These are phyloP conservation scores for Drosophila mayri DNA, from an alignment of 1,140 invertebrate genomes.

Conservation along the genomic window DNA sequence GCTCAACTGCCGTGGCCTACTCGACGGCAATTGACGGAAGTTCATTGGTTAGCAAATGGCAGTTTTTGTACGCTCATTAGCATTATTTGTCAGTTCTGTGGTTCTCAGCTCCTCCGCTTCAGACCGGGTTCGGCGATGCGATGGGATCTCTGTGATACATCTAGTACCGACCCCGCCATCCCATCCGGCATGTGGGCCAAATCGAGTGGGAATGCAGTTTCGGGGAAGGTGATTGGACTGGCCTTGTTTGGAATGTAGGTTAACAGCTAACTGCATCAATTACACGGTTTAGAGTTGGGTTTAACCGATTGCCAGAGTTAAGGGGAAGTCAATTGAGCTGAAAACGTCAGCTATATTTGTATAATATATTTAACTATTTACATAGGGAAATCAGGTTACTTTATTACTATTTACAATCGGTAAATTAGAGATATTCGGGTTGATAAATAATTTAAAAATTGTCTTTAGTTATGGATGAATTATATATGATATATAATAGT, in stretches of 20 bases:
- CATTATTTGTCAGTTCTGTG: constrained; percentile 81
- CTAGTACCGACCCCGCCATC: background rate
- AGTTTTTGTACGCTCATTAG: constrained; percentile 84
- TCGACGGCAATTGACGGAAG: constrained; percentile 78
- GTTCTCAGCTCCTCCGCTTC: constrained; percentile 47
- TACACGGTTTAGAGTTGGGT: constrained; percentile 4
- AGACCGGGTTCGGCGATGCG: constrained; percentile 57
- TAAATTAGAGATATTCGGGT: background rate
- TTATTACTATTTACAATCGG: background rate
- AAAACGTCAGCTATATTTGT: background rate
- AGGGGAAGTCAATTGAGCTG: background rate
- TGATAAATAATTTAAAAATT: background rate
- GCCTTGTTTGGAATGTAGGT: constrained; percentile 33
- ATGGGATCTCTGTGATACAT: constrained; percentile 52
- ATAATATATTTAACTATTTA: background rate
- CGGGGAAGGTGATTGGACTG: constrained; percentile 32
- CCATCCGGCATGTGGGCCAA: constrained; percentile 9
- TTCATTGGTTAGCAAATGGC: constrained; percentile 83
- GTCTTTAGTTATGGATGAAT: background rate
- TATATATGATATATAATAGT: too few species aligned
- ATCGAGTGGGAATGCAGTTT: constrained; percentile 17
- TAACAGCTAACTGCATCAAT: constrained; percentile 41
- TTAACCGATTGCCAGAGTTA: background rate
- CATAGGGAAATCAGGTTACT: background rate
- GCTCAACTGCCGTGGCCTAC: constrained; percentile 16